A percentile compares a stretch with the other conserved stretches of the same genome.
phyloP scores from a whole-genome alignment of 2,113 vertebrate species.

The Lampris incognitus region DNA sequence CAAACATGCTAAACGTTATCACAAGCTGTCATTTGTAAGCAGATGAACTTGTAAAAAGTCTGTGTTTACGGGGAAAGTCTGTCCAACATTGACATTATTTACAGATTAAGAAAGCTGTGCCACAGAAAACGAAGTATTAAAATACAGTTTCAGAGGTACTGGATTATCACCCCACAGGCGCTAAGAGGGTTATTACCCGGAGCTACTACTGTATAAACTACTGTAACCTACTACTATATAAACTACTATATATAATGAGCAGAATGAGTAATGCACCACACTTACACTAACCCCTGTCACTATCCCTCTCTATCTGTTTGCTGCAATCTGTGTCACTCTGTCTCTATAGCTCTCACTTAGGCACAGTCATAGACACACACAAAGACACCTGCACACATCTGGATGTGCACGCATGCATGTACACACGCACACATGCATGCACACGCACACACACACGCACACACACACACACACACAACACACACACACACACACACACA shows the following conservation, averaged over 20 bases:
- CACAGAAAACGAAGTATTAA: slow-evolving; percentile 17
- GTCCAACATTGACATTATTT: slow-evolving; percentile 9
- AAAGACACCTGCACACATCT: too few species aligned
- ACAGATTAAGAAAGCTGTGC: slow-evolving; percentile 12
- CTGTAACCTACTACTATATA: too few species aligned
- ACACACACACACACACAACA: too few species aligned
- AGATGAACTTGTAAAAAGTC: neutral
- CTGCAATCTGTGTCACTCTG: too few species aligned
- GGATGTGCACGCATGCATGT: too few species aligned
- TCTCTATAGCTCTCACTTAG: too few species aligned
- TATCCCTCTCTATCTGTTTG: too few species aligned
- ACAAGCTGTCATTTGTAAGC: slow-evolving; percentile 5
- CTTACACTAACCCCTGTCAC: too few species aligned
- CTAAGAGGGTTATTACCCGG: slow-evolving; percentile 32
- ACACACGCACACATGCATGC: too few species aligned
- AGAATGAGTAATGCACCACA: slow-evolving; percentile 27
- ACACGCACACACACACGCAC: too few species aligned
- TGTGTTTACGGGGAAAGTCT: slow-evolving; percentile 9
- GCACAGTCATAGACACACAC: too few species aligned
- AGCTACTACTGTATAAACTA: slow-evolving; percentile 27
- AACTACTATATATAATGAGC: neutral
- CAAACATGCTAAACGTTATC: slow-evolving; percentile 2
- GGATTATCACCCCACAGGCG: slow-evolving; percentile 19
- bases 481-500: too few species aligned
- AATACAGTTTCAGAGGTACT: slow-evolving; percentile 14